Evolutionary conservation across 2,888 invertebrate species (phyloP).

Genomic region (Calliscelio sp.): DNA sequence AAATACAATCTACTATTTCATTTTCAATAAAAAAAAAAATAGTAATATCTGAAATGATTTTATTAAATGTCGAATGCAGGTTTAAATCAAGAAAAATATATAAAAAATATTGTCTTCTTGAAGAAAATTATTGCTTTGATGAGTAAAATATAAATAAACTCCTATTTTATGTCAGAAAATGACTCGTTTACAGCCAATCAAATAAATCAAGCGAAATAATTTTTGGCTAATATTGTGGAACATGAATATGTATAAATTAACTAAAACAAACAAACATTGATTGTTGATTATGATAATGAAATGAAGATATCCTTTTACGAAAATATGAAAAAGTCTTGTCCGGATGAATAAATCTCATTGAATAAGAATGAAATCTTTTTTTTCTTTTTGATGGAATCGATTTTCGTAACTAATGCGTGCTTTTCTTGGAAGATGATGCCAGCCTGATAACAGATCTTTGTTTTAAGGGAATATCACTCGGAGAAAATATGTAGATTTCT

Average conservation of each 20-base stretch:
- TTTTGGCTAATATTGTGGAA: background rate
- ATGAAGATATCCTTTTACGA: constrained; percentile 43
- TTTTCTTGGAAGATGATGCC: constrained; percentile 47
- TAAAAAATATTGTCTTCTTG: no score
- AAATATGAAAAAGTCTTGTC: background rate
- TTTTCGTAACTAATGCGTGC: constrained; percentile 54
- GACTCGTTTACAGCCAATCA: background rate
- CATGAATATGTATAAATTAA: constrained; percentile 49
- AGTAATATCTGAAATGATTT: no score
- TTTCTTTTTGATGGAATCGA: constrained; percentile 24
- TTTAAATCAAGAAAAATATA: no score
- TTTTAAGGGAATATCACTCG: constrained; percentile 49
- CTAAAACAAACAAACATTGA: constrained; percentile 47
- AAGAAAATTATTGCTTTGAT: no score
- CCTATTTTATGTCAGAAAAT: background rate
- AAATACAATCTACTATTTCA: no score
- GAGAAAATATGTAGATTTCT: constrained; percentile 60
- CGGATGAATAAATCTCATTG: constrained; percentile 59
- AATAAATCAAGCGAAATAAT: constrained; percentile 10
- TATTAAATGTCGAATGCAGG: no score
- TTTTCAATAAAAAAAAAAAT: no score
- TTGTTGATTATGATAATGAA: constrained; percentile 36
- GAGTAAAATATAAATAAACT: no score
- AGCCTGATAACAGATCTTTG: constrained; percentile 47
- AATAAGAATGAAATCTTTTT: constrained; percentile 32